Evolutionary conservation across 53 echinoderm and acorn worm species (phyloP), one percentile per base, ranked within the genome.

Genomic region (Stichopus horrens): DNA sequence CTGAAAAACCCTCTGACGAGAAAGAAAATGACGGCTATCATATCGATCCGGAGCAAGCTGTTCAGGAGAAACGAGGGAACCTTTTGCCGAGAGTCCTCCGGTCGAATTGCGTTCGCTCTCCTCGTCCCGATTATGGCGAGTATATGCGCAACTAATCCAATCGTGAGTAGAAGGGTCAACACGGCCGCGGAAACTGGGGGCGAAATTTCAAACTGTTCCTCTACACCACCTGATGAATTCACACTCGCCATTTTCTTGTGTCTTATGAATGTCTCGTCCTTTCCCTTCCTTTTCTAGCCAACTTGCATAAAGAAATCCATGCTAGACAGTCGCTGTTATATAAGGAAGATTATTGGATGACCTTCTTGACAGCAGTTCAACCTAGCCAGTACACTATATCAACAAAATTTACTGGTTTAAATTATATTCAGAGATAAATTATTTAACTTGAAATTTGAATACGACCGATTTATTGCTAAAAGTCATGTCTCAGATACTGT

Each of bases 91-190:
- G 53, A 73, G 5, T 56, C 21, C 8, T 87, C 87, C 5, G 10
- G 5, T n/a, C 53, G 14, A 11, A 87, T 54, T 8, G 22, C 74
- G n/a, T 87, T 87, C 16, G 87, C 87, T 14, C 53, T 75, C 71
- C 87, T 22, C 7, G 87, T 87, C 20, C 73, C 75, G 20, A 87
- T 74, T 74, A 87, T 87, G 7, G 87, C 87, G 18, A 87, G 55
- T 10, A 75, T 75, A 75, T 87, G 87, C 7, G 75, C 74, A 0
- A 87, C 21, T 1, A 87, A 55, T 53, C 87, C 87, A 58, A 55
- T 51, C 5, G 75, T 21, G 2, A 87, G 55, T 23, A 85, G 68
- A 14, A 67, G 14, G 63, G 85, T 85, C 14, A 67, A 7, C 71
- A 71, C 71, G 18, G 7, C 18, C 4, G 71, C 16, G 4, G 71